A percentile compares a stretch with the other conserved stretches of the same genome.
phyloP scores from a whole-genome alignment of 1,140 invertebrate genomes.

The Orchesella cincta region DNA sequence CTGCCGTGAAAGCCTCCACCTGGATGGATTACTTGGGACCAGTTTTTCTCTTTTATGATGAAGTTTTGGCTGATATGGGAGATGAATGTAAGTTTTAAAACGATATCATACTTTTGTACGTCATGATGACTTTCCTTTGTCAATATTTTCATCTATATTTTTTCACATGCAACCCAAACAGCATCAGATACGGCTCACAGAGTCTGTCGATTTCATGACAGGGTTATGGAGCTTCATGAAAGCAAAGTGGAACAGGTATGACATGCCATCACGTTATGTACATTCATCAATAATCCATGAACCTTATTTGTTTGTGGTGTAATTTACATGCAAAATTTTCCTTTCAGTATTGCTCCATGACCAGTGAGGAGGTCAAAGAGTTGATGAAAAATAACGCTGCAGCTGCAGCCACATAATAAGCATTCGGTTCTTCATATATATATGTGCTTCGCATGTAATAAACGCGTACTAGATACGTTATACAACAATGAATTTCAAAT shows the following conservation, averaged over 20 bases:
- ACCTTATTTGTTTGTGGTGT: not conserved
- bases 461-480: not conserved
- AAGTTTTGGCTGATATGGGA: slow-evolving; percentile 29
- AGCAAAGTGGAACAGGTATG: slow-evolving; percentile 42
- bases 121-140: not conserved
- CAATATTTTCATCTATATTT: not conserved
- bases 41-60: slow-evolving; percentile 45
- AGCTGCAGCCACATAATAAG: not conserved
- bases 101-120: not conserved
- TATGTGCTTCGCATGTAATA: not conserved
- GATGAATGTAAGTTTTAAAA: slow-evolving; percentile 23
- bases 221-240: slow-evolving; percentile 39
- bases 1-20: slow-evolving; percentile 11
- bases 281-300: too few relatives aligned
- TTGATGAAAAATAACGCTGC: not conserved
- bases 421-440: not conserved
- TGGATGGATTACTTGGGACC: slow-evolving; percentile 44
- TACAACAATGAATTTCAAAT: not conserved
- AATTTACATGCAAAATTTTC: not conserved
- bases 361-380: not conserved
- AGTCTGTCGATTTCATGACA: slow-evolving; percentile 42
- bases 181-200: not conserved
- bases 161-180: too few relatives aligned
- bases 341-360: not conserved
- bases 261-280: not conserved